Evolutionary conservation across 2,888 invertebrate genomes (phyloP), one percentile per base, ranked within the genome.

Genomic region (Heliconius charithonia): DNA sequence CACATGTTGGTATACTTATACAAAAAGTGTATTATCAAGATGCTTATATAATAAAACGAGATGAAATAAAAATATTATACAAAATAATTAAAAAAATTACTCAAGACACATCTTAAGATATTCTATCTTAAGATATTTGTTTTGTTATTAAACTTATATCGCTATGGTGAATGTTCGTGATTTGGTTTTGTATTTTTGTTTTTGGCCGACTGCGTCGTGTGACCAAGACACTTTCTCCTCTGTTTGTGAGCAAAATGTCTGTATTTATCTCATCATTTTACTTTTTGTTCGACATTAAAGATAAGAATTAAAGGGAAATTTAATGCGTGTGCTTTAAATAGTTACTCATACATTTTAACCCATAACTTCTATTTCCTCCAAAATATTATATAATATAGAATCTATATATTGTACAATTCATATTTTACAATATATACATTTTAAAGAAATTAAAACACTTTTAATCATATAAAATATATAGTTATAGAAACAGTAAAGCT

Each of bases 181-280:
- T 83, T 83, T 81, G 85, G 85, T 83, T 81, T 84, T 82, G 76
- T 85, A 84, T 86, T 89, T 87, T 89, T 86, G 84, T 86, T 84
- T 89, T 88, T 86, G 85, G 83, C 84, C 85, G 83, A 86, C 85
- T 83, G 75, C 83, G 79, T 80, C 81, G 80, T 84, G 80, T 77
- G 81, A 81, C 84, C 84, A 83, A 83, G 84, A 84, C 85, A 89
- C 90, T 91, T 90, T 90, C 90, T 89, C 89, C 80, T 84, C 85
- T 83, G 85, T 85, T 86, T 88, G 85, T 86, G 83, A 86, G 79
- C 86, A 87, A 84, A 86, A 83, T 81, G 75, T 75, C 77, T 79
- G 78, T 79, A 78, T 77, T 80, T 82, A 75, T 72, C 56, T 78
- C 63, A 75, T 78, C 76, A 80, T 77, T 78, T 77, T 72, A 75